Evolutionary conservation across 92 coral and sea anemone genomes (phyloP).

Genomic region (Porites evermanni): DNA sequence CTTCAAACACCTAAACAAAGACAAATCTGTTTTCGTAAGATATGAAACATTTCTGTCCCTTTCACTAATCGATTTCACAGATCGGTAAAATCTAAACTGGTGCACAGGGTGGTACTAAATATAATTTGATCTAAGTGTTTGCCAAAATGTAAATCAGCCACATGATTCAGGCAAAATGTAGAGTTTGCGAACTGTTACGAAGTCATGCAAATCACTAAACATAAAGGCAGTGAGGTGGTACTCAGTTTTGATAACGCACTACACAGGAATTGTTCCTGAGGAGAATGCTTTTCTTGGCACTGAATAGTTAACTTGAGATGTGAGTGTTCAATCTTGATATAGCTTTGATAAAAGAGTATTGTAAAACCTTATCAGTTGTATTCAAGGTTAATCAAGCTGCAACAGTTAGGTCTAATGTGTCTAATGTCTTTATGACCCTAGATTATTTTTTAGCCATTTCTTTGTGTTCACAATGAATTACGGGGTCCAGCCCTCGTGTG

Average conservation of each 20-base stretch:
- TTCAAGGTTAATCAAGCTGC: background rate
- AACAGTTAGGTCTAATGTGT: background rate
- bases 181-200: background rate
- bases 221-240: background rate
- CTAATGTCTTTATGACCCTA: too few species aligned
- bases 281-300: background rate
- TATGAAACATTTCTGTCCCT: conserved; percentile 1
- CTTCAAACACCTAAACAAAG: conserved; percentile 33
- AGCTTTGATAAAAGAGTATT: background rate
- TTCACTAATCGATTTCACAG: background rate
- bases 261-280: background rate
- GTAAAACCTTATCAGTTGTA: background rate
- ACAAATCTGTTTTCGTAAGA: conserved; percentile 8
- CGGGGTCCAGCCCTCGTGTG: background rate
- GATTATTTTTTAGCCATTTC: too few species aligned
- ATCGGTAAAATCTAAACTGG: conserved; percentile 9
- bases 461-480: too few species aligned
- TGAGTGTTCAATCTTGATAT: background rate
- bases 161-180: background rate
- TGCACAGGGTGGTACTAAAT: background rate
- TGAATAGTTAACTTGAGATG: background rate
- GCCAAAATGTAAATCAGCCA: background rate
- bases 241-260: too few species aligned
- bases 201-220: too few species aligned
- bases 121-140: background rate